Percentiles rank a stretch among this genome's conserved stretches.
Evolutionary conservation across 2,888 invertebrate species (phyloP).

Genomic region (Biston betularia): DNA sequence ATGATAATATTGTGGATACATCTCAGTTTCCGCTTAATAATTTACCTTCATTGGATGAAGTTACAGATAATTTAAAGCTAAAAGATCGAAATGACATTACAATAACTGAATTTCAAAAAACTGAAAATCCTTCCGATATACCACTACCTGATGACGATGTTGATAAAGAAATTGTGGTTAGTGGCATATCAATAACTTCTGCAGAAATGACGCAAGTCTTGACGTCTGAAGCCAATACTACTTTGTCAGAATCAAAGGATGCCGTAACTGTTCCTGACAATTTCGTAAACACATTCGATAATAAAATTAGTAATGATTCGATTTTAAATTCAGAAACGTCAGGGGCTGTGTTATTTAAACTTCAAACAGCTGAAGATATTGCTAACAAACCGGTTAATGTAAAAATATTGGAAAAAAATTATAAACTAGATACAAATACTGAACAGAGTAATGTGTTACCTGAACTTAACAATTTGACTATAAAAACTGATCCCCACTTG

Average conservation of each 20-base stretch:
- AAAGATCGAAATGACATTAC: not conserved
- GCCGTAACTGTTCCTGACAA: not conserved
- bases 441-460: not conserved
- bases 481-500: not conserved
- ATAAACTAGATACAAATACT: not conserved
- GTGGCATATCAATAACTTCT: conserved; percentile 3
- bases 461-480: not conserved
- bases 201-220: conserved; percentile 2
- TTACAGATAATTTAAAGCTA: not conserved
- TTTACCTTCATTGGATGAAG: conserved; percentile 28
- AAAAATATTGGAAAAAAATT: not conserved
- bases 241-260: not conserved
- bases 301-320: not conserved
- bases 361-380: conserved; percentile 5
- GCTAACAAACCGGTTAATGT: conserved; percentile 11
- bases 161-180: conserved; percentile 47
- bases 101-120: not conserved
- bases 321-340: not conserved
- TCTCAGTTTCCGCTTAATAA: conserved; percentile 12
- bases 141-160: conserved; percentile 66
- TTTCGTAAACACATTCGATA: not conserved
- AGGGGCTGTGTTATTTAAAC: not conserved
- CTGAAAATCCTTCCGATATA: conserved; percentile 53
- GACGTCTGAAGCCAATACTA: conserved; percentile 7
- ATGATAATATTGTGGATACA: not conserved